A percentile compares a stretch with the other conserved stretches of the same genome.
These are phyloP conservation scores for Pampusana beccarii DNA, from an alignment of 2,113 vertebrate genomes.

Conservation along the genomic window DNA sequence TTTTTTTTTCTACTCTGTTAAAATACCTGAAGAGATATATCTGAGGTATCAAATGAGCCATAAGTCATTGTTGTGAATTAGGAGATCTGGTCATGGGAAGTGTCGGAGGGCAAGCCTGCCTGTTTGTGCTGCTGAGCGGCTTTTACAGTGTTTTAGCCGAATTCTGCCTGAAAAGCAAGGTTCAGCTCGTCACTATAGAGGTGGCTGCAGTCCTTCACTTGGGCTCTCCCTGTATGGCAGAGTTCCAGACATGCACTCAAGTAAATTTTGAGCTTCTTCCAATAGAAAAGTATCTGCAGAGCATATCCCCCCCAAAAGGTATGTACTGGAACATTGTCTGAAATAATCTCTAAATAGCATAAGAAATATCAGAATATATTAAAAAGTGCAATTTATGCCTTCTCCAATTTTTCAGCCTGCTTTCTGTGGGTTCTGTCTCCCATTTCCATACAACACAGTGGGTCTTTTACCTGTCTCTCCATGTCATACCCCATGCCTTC, in stretches of 20 bases:
- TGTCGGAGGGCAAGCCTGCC: neutral
- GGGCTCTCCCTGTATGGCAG: neutral
- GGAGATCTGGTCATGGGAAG: neutral
- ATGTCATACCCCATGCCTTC: fast-evolving
- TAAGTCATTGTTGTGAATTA: neutral
- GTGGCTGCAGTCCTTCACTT: neutral
- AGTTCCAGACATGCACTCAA: neutral
- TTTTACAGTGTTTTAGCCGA: neutral
- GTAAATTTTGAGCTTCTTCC: neutral
- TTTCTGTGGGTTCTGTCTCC: neutral
- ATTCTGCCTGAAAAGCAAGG: neutral
- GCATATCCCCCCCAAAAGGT: neutral
- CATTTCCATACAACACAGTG: fast-evolving
- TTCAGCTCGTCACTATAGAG: fast-evolving
- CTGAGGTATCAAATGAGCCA: neutral
- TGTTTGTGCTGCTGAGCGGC: neutral
- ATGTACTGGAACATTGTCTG: neutral
- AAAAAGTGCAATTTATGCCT: neutral
- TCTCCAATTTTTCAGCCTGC: neutral
- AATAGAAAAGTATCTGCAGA: neutral
- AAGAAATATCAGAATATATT: neutral
- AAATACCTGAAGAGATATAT: neutral
- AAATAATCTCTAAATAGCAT: neutral
- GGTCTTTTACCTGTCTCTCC: neutral
- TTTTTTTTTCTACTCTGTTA: neutral